Conservation (phyloP, 2,888 invertebrate genomes). For the Tethea ocularis region DNA sequence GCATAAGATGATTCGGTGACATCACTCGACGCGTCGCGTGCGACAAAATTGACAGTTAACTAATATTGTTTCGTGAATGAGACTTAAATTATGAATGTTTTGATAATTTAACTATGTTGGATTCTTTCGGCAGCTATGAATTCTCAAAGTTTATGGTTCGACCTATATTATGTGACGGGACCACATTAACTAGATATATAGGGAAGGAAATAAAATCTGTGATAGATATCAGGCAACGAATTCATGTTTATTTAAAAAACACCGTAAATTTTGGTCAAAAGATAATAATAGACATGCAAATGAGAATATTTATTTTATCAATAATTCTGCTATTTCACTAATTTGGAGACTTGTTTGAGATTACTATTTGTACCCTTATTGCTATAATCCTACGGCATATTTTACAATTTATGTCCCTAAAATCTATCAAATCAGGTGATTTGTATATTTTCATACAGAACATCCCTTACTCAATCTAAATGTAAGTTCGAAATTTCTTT, state of each 20-base stretch:
- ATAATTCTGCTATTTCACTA: not conserved
- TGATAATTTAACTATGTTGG: not conserved
- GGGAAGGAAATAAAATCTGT: not conserved
- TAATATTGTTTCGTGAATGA: slow-evolving; percentile 13
- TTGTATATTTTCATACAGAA: no score
- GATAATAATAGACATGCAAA: not conserved
- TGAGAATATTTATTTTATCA: not conserved
- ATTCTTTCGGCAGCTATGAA: slow-evolving; percentile 2
- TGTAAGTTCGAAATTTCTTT: no score
- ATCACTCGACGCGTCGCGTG: slow-evolving; percentile 30
- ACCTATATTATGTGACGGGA: not conserved
- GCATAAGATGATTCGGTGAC: slow-evolving; percentile 29
- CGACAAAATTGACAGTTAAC: slow-evolving; percentile 26
- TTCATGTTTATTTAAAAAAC: not conserved
- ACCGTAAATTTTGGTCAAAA: not conserved
- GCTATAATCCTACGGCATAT: not conserved
- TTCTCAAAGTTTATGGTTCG: not conserved
- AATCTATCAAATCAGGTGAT: no score
- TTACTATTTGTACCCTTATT: not conserved
- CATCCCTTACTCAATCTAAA: no score
- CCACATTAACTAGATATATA: not conserved
- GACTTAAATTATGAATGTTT: not conserved
- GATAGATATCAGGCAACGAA: not conserved
- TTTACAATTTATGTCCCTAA: no score
- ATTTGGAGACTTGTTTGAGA: not conserved